These are phyloP conservation scores for Brachyrhaphis roseni DNA, from an alignment of 2,797 vertebrate species.

Conservation along the genomic window DNA sequence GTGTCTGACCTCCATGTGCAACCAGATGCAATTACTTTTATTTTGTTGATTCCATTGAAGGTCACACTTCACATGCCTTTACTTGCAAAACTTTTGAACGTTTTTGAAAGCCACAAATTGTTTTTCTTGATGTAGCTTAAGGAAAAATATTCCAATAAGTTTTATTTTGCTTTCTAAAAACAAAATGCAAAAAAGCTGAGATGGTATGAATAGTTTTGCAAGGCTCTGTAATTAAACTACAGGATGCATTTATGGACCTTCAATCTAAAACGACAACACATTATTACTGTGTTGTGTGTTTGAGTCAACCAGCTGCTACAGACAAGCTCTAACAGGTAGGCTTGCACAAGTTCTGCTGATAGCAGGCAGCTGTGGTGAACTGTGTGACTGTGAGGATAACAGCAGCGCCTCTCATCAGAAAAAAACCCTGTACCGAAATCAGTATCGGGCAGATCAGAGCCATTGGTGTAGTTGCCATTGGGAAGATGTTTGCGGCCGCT, in stretches of 20 bases:
- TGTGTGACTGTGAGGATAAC: slow-evolving; percentile 1
- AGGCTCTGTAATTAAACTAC: not conserved
- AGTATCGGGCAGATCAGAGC: slow-evolving; percentile 88
- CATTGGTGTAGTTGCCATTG: slow-evolving; percentile 84
- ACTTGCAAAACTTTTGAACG: not conserved
- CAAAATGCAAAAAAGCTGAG: not conserved
- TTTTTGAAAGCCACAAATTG: not conserved
- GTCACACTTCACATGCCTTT: not conserved
- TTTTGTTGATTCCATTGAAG: not conserved
- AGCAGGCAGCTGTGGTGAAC: slow-evolving; percentile 2
- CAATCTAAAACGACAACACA: not conserved
- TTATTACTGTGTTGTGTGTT: slow-evolving; percentile 1
- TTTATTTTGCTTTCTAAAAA: not conserved
- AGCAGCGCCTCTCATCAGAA: not conserved
- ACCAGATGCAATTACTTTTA: not conserved
- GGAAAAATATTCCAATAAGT: not conserved
- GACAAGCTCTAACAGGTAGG: slow-evolving; percentile 42
- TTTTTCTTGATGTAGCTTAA: not conserved
- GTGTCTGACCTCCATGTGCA: not conserved
- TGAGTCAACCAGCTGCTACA: slow-evolving; percentile 25
- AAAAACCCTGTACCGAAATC: slow-evolving; percentile 87
- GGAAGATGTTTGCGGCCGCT: slow-evolving; percentile 78
- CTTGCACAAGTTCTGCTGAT: slow-evolving; percentile 31
- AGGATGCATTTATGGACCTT: not conserved
- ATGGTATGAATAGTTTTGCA: not conserved